phyloP scores from a whole-genome alignment of 92 coral and sea anemone species.

The Palythoa heliodiscus region DNA sequence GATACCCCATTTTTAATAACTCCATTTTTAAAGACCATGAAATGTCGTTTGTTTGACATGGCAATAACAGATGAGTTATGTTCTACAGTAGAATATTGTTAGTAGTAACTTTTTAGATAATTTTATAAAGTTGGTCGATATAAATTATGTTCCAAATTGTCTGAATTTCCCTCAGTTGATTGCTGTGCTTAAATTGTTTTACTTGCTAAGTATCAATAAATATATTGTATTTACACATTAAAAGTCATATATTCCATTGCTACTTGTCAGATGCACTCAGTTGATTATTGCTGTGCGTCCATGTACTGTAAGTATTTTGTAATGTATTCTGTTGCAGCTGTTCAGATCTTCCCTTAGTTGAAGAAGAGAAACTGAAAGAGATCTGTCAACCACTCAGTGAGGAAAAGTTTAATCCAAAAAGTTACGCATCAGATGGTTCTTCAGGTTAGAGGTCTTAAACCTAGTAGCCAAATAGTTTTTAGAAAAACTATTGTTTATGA shows the following conservation, averaged over 20 bases:
- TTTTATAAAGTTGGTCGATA: too few species aligned
- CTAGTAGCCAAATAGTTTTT: too few species aligned
- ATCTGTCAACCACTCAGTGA: slow-evolving; percentile 57
- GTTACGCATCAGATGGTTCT: slow-evolving; percentile 57
- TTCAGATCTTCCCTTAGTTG: slow-evolving; percentile 59
- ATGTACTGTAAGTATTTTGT: neutral
- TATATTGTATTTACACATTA: too few species aligned
- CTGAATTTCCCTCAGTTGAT: neutral
- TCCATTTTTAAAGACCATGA: too few species aligned
- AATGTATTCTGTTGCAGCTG: slow-evolving; percentile 25
- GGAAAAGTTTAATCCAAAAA: slow-evolving; percentile 60
- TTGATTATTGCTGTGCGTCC: neutral
- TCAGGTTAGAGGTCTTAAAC: slow-evolving; percentile 34
- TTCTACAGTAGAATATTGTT: too few species aligned
- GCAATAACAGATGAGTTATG: too few species aligned
- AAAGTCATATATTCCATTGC: neutral
- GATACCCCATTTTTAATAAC: too few species aligned
- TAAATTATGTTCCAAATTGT: neutral
- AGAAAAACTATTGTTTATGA: too few species aligned
- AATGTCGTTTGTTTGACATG: too few species aligned
- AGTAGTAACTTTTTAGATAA: too few species aligned
- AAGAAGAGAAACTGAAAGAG: slow-evolving; percentile 56
- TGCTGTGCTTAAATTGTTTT: too few species aligned
- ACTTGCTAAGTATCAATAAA: too few species aligned
- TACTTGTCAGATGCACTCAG: neutral